Base-by-base conservation (phyloP, 92 coral and sea anemone species). In the Palythoa grandiflora region DNA sequence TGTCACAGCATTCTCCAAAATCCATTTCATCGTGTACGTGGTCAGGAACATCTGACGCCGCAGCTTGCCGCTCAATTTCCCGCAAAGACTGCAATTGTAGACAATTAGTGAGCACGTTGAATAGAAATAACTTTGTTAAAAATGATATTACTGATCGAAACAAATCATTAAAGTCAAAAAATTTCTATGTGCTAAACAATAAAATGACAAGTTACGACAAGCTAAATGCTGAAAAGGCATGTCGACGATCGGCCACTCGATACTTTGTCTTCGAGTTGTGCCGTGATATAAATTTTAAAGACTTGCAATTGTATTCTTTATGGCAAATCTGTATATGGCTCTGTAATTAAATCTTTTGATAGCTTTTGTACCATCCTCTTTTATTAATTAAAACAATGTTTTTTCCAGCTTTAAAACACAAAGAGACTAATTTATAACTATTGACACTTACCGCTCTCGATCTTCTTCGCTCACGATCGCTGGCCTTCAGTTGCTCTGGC, bases 21-120 rank as follows among this genome's bases (percentile, higher is more conserved):
- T 84, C 88, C 21, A 8, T 20, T 6, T 8, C 80, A 9, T 53
- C 89, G 3, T n/a, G n/a, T n/a, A n/a, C n/a, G n/a, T 71, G 50
- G 52, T 20, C 48, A 63, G 1, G 54, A 36, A 19, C 60, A 14
- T 54, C 16, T 14, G 60, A 54, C 13, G 13, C 16, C 3, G 60
- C 16, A 10, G 60, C 60, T 60, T 60, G 17, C 16, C 53, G 88
- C 17, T 71, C 60, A 40, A 52, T 53, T 53, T 86, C 89, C 73
- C 74, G 74, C 83, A 75, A 75, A 75, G 73, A 40, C 89, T 86
- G 80, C 89, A 75, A 84, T 71, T 86, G 89, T 54, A 75, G 19
- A 6, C 21, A 73, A 65, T 44, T 40, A 38, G 73, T 38, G 76
- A 71, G 68, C 84, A 39, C 60, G 53, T 86, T 87, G 13, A 28